A percentile compares a stretch with the other conserved stretches of the same genome.
These are phyloP conservation scores for Desmodus rotundus DNA, from an alignment of 2,113 vertebrate genomes.

Conservation along the genomic window DNA sequence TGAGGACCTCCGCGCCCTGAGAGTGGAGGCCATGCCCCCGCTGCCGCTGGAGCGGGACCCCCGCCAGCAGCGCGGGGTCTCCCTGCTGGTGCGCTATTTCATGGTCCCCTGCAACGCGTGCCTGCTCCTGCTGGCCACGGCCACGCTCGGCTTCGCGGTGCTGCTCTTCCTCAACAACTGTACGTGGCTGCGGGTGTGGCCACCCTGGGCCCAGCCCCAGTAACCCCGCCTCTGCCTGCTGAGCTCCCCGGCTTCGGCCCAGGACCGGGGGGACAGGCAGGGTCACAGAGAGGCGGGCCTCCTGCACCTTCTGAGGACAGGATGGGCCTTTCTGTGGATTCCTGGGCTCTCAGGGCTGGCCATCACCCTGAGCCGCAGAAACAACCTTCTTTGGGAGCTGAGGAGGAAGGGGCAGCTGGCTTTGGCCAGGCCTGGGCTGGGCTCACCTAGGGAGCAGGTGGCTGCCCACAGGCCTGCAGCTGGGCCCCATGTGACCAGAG, in stretches of 20 bases:
- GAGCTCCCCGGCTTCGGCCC: background rate
- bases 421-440: background rate
- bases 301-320: background rate
- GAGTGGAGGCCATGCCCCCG: conserved; percentile 86
- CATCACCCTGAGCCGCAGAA: background rate
- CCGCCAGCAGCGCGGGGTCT: conserved; percentile 93
- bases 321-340: background rate
- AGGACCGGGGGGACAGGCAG: background rate
- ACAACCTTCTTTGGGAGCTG: background rate
- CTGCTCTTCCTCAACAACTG: conserved; percentile 98
- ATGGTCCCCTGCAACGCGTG: conserved; percentile 99
- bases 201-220: background rate
- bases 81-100: conserved; percentile 95
- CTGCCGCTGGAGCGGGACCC: conserved; percentile 85
- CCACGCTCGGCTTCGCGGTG: conserved; percentile 92
- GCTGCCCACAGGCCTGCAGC: background rate
- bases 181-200: conserved; percentile 82
- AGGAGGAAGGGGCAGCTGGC: background rate
- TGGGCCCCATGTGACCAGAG: background rate
- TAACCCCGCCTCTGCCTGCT: background rate
- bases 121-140: conserved; percentile 94
- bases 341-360: too few relatives aligned
- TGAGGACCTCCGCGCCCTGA: background rate
- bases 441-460: background rate
- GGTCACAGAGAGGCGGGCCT: background rate